Conservation (phyloP, 2,113 vertebrate genomes). For the Ranitomeya imitator region DNA sequence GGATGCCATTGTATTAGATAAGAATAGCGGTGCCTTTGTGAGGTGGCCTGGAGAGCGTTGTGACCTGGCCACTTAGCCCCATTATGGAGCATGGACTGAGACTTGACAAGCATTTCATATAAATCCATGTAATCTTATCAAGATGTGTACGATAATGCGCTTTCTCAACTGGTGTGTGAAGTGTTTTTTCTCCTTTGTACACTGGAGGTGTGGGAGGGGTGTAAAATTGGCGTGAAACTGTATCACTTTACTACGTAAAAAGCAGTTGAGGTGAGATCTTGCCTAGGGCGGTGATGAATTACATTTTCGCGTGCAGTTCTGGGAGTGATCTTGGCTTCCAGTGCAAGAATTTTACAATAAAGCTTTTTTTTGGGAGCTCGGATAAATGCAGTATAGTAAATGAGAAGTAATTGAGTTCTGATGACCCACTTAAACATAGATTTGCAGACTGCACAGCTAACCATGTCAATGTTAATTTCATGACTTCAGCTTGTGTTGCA, state of each 20-base stretch:
- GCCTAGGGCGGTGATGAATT: slow-evolving; percentile 1
- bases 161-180: neutral
- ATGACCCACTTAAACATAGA: neutral
- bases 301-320: neutral
- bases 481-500: no score
- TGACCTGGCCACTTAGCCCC: neutral
- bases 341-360: neutral
- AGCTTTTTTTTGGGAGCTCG: neutral
- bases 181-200: neutral
- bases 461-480: no score
- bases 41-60: neutral
- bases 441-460: neutral
- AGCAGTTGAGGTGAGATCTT: neutral
- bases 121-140: neutral
- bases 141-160: neutral
- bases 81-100: neutral
- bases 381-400: neutral
- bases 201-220: neutral
- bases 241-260: neutral
- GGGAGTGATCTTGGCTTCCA: neutral
- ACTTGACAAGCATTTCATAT: neutral
- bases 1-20: neutral
- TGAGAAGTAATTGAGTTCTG: neutral
- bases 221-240: neutral
- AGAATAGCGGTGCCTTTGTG: neutral